Evolutionary conservation across 2,888 invertebrate species (phyloP).

Genomic region (Tipula unca): DNA sequence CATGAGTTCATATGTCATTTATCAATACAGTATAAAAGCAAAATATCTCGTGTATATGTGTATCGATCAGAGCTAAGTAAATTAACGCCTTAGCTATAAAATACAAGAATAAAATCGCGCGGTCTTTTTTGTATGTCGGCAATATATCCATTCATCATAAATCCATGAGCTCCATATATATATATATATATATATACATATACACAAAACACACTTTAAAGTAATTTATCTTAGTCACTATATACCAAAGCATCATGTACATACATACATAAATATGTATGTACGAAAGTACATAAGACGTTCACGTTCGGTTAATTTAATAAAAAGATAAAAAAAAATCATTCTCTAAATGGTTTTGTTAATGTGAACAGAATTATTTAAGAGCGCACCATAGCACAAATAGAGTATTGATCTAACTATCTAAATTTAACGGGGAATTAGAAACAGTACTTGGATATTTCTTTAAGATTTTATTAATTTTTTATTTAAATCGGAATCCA

Average conservation of each 20-base stretch:
- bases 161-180: not conserved
- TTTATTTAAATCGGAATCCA: not conserved
- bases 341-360: not conserved
- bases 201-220: not conserved
- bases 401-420: not conserved
- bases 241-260: not conserved
- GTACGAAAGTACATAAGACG: not conserved
- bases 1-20: not conserved
- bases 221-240: not conserved
- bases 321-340: not conserved
- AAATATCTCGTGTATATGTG: not conserved
- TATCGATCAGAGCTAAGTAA: not conserved
- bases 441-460: not conserved
- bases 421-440: not conserved
- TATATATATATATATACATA: too few relatives aligned
- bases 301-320: conserved; percentile 1
- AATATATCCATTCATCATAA: not conserved
- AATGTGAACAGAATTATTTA: not conserved
- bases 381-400: not conserved
- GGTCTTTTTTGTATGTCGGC: not conserved
- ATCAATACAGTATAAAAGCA: not conserved
- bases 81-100: not conserved
- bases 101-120: not conserved
- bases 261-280: too few relatives aligned
- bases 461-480: not conserved